phyloP scores from a whole-genome alignment of 1,140 invertebrate genomes.

The Drosophila sp. region DNA sequence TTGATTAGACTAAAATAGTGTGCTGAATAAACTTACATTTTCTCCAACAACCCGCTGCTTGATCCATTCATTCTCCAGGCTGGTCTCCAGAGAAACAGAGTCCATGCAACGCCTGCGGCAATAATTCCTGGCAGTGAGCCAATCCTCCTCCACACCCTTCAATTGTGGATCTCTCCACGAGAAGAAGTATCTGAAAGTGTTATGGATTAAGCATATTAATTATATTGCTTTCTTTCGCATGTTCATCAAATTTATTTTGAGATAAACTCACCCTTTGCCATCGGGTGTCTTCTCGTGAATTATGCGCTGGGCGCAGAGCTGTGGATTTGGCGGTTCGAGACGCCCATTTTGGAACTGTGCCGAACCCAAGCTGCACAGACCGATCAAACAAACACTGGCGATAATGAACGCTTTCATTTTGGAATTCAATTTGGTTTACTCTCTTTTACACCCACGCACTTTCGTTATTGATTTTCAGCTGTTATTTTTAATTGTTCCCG shows the following conservation, averaged over 20 bases:
- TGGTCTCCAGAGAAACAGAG: constrained; percentile 92
- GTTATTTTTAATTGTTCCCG: constrained; percentile 29
- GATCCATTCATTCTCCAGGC: constrained; percentile 92
- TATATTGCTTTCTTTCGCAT: background rate
- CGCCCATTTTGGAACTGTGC: constrained; percentile 89
- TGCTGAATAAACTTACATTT: constrained; percentile 86
- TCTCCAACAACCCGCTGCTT: constrained; percentile 90
- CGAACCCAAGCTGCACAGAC: constrained; percentile 85
- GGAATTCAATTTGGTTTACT: constrained; percentile 36
- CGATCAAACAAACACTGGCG: constrained; percentile 83
- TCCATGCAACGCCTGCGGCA: constrained; percentile 95
- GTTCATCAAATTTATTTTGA: background rate
- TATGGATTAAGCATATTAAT: constrained; percentile 10
- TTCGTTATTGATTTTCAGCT: constrained; percentile 45
- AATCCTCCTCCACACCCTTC: constrained; percentile 90
- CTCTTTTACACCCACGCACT: constrained; percentile 54
- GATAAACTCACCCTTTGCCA: constrained; percentile 85
- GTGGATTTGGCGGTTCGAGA: constrained; percentile 89
- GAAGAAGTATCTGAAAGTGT: constrained; percentile 89
- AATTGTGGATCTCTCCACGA: constrained; percentile 92
- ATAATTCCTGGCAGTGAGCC: constrained; percentile 92
- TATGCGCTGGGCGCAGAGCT: constrained; percentile 89
- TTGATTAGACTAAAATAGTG: too few species aligned
- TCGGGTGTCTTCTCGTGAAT: constrained; percentile 88
- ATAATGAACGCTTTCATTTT: constrained; percentile 85